Base-by-base conservation (phyloP, 2,888 invertebrate genomes). In the Orthonevra nobilis region DNA sequence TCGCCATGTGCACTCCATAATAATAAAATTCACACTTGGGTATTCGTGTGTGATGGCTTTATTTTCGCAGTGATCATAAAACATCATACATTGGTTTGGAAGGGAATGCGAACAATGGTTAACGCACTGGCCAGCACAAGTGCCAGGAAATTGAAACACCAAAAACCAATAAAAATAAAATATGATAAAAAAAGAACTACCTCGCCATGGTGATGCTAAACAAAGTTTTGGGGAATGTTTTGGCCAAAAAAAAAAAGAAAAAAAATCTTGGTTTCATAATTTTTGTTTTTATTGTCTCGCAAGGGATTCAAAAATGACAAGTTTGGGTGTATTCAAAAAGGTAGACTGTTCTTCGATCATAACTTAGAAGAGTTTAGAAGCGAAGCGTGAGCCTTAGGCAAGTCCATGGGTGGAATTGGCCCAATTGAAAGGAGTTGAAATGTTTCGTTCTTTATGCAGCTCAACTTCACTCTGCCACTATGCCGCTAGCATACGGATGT, bases 21-120 rank as follows among this genome's bases (percentile, higher is more conserved):
- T 77, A 77, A 77, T 77, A 66, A 77, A 77, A 77, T 66, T 77
- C 70, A 77, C 77, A 77, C 77, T 77, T 77, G 77, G 77, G 70
- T 66, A 77, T 70, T 70, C 64, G n/a, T 10, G 28, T 40, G 15
- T 52, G 70, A 70, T 52, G 69, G 64, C 58, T 64, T 52, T 46
- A 70, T 60, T 60, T 60, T 36, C 58, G 3, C 64, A 60, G 64
- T 46, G 64, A 66, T 66, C 52, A 60, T 77, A 77, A 77, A 77
- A 66, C 46, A 56, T 38, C 50, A 68, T 46, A 56, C 26, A 17
- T 7, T 14, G 5, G n/a, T 17, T 19, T 5, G 2, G 30, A 20
- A 32, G n/a, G 54, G 30, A 54, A 54, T 42, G 63, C 23, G 50
- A 42, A 40, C 32, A 10, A 42, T 75, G 69, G 56, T 63, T 52